These are phyloP conservation scores for Clamator glandarius DNA, from an alignment of 2,797 vertebrate genomes.

Conservation along the genomic window DNA sequence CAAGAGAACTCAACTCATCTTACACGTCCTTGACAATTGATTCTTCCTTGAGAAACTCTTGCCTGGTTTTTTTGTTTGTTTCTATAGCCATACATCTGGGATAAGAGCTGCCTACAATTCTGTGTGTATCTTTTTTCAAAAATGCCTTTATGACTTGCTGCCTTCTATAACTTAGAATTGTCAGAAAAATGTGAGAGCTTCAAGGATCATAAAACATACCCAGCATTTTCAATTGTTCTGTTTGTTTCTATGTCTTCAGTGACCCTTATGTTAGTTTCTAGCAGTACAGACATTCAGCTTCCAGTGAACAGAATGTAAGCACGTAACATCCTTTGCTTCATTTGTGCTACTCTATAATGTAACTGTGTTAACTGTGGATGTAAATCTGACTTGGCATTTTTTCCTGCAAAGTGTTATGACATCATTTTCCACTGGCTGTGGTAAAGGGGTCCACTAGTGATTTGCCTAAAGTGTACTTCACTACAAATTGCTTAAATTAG, in stretches of 20 bases:
- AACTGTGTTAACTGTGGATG: neutral
- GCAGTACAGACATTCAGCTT: neutral
- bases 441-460: neutral
- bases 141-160: neutral
- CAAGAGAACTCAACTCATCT: conserved; percentile 9
- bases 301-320: neutral
- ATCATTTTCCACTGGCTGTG: neutral
- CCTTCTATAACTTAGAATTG: neutral
- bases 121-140: neutral
- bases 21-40: conserved; percentile 1
- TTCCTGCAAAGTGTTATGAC: neutral
- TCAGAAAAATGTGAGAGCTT: neutral
- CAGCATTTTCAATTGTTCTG: neutral
- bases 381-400: neutral
- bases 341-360: neutral
- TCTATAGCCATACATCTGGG: neutral
- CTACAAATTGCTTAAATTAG: neutral
- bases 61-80: neutral
- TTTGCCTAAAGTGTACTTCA: neutral
- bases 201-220: neutral
- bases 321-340: neutral
- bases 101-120: neutral
- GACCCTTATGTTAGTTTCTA: neutral
- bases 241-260: neutral
- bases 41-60: neutral